Conservation (phyloP, 1,140 invertebrate species). For the Triops cancriformis region DNA sequence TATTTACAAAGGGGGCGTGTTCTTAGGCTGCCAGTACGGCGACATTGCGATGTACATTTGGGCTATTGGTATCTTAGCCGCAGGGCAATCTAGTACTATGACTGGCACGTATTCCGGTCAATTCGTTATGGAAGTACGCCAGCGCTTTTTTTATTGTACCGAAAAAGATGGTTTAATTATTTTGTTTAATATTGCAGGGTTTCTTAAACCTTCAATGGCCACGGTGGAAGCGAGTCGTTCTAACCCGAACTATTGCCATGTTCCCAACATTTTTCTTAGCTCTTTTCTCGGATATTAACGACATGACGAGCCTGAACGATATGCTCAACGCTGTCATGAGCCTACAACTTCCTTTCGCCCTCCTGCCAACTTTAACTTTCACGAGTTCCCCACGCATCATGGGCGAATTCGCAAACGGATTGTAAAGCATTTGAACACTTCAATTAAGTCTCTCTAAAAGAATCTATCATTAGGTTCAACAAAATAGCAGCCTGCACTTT, state of each 20-base stretch:
- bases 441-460: constrained; percentile 12
- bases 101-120: constrained; percentile 69
- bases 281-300: constrained; percentile 59
- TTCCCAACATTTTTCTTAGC: constrained; percentile 77
- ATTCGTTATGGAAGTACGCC: constrained; percentile 58
- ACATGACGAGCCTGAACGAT: constrained; percentile 78
- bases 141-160: not conserved
- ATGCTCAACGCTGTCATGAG: constrained; percentile 84
- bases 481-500: constrained; percentile 49
- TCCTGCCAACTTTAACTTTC: constrained; percentile 79
- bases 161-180: not conserved
- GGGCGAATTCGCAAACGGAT: constrained; percentile 70
- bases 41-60: constrained; percentile 74
- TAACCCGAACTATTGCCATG: constrained; percentile 80
- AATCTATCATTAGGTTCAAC: not conserved
- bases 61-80: constrained; percentile 81
- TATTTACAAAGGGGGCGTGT: constrained; percentile 74
- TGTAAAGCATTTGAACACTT: constrained; percentile 42
- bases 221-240: constrained; percentile 76
- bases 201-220: constrained; percentile 83
- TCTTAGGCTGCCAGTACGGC: constrained; percentile 75
- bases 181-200: constrained; percentile 46
- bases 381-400: constrained; percentile 70
- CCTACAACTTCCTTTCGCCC: constrained; percentile 71
- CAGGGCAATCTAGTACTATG: constrained; percentile 85